Evolutionary conservation across 2,113 vertebrate species (phyloP).

Genomic region (Phoxinus phoxinus): DNA sequence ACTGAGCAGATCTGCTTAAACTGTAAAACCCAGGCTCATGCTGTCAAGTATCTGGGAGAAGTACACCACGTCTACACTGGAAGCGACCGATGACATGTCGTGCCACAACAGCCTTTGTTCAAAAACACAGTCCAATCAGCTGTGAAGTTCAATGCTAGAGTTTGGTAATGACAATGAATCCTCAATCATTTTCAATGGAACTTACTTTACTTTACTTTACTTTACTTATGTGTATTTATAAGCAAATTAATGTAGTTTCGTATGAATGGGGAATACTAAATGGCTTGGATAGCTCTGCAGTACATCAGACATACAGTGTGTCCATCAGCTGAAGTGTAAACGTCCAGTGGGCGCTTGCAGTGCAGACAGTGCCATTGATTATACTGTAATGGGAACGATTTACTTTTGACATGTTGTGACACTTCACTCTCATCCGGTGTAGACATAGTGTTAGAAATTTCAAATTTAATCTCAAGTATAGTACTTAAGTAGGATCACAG

Average conservation of each 20-base stretch:
- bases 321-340: background rate
- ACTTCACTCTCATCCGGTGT: background rate
- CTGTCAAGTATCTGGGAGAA: conserved; percentile 3
- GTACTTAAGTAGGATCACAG: conserved; percentile 2
- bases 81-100: background rate
- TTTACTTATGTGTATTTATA: background rate
- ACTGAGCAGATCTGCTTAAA: conserved; percentile 24
- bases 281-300: background rate
- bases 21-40: conserved; percentile 20
- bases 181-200: background rate
- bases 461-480: conserved; percentile 6
- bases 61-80: conserved; percentile 6
- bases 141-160: background rate
- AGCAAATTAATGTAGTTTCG: background rate
- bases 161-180: background rate
- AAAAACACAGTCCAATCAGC: background rate
- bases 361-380: background rate
- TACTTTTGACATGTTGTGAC: background rate
- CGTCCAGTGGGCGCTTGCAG: background rate
- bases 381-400: background rate
- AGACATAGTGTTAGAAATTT: conserved; percentile 1
- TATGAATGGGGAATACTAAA: background rate
- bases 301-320: conserved; percentile 2
- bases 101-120: background rate
- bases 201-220: background rate